Evolutionary conservation across 2,888 invertebrate genomes (phyloP).

Genomic region (Eremobia ochroleuca): DNA sequence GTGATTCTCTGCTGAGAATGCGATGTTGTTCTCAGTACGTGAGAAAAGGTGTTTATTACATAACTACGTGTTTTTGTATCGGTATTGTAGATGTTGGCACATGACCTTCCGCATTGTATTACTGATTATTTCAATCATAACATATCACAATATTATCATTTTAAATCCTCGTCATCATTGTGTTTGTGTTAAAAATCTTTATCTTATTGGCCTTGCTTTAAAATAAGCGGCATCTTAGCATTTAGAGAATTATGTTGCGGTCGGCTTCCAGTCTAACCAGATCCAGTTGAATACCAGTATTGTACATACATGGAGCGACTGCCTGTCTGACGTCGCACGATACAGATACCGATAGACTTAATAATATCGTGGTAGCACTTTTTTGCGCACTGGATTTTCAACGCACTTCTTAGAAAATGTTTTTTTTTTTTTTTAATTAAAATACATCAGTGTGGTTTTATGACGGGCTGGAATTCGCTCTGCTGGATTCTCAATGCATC

Average conservation of each 20-base stretch:
- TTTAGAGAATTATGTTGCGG: neutral
- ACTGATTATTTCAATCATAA: conserved; percentile 7
- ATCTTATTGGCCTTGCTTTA: conserved; percentile 3
- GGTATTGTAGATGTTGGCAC: neutral
- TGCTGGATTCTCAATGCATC: no score
- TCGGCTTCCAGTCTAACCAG: neutral
- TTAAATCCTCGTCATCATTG: neutral
- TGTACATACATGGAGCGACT: no score
- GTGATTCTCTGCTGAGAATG: neutral
- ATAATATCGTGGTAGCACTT: no score
- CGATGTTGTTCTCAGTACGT: conserved; percentile 5
- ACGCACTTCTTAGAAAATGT: no score
- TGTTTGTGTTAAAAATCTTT: neutral
- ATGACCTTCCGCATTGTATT: conserved; percentile 7
- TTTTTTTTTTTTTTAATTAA: no score
- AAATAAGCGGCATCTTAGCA: neutral
- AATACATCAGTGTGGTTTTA: no score
- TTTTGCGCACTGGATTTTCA: no score
- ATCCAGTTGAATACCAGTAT: no score
- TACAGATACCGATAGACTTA: no score
- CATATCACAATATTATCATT: neutral
- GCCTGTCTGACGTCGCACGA: no score
- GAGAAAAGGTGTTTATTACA: neutral
- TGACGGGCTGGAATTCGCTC: no score
- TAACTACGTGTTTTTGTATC: conserved; percentile 27